Evolutionary conservation across 2,888 invertebrate genomes (phyloP).

Genomic region (Drosophila paramelanica): DNA sequence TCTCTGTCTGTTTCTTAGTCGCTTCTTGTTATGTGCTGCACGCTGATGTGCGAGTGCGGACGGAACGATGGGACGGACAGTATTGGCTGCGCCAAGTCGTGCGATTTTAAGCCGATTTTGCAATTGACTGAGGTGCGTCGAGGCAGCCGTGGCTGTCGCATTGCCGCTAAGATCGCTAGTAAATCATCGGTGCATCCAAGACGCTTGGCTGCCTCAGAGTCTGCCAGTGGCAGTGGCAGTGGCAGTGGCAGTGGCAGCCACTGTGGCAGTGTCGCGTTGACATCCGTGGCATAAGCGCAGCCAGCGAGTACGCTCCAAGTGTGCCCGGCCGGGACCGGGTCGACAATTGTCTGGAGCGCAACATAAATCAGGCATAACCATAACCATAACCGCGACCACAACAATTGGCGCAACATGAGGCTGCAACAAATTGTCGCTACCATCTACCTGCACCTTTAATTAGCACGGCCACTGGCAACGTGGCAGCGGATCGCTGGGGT

Average conservation of each 20-base stretch:
- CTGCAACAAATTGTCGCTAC: slow-evolving; percentile 76
- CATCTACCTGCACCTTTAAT: slow-evolving; percentile 47
- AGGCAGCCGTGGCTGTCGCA: slow-evolving; percentile 74
- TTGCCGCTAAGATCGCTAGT: slow-evolving; percentile 58
- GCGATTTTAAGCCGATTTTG: slow-evolving; percentile 78
- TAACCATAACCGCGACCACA: slow-evolving; percentile 67
- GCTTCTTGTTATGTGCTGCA: slow-evolving; percentile 77
- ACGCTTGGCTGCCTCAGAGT: neutral
- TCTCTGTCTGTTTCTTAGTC: slow-evolving; percentile 41
- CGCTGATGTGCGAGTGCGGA: slow-evolving; percentile 50
- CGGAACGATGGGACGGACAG: slow-evolving; percentile 1
- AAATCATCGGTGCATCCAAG: slow-evolving; percentile 64
- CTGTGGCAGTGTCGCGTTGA: slow-evolving; percentile 54
- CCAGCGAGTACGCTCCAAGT: slow-evolving; percentile 24
- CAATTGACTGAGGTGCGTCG: slow-evolving; percentile 78
- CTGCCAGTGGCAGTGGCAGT: neutral
- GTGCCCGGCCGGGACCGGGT: slow-evolving; percentile 18
- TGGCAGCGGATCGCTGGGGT: slow-evolving; percentile 1
- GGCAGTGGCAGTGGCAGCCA: neutral
- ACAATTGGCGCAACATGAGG: slow-evolving; percentile 82
- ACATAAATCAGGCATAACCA: slow-evolving; percentile 82
- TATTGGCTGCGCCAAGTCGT: slow-evolving; percentile 50
- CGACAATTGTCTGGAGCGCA: slow-evolving; percentile 57
- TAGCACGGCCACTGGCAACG: slow-evolving; percentile 40
- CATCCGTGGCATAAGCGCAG: slow-evolving; percentile 77